Evolutionary conservation across 1,140 invertebrate species (phyloP).

Genomic region (Hesperophylax magnus): DNA sequence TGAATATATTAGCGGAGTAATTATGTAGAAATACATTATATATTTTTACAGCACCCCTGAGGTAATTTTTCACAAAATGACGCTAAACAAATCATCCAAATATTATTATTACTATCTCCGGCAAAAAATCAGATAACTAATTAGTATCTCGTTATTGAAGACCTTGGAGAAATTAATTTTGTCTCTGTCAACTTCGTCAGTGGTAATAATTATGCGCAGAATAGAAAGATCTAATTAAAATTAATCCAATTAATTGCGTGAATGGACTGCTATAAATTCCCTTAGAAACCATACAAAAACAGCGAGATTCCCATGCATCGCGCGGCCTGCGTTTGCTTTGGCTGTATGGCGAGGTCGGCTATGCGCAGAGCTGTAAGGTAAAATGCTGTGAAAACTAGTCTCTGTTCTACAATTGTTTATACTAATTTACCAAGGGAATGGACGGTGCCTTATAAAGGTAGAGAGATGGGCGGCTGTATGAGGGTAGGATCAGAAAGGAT

Average conservation of each 20-base stretch:
- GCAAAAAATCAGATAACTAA: too few relatives aligned
- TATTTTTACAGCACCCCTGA: too few relatives aligned
- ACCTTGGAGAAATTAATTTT: too few relatives aligned
- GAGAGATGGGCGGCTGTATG: constrained; percentile 31
- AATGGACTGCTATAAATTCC: background rate
- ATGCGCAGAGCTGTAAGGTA: constrained; percentile 4
- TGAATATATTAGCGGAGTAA: too few relatives aligned
- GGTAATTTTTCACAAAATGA: too few relatives aligned
- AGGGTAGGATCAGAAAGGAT: constrained; percentile 2
- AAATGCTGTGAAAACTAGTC: constrained; percentile 27
- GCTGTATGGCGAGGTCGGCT: constrained; percentile 1
- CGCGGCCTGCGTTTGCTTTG: background rate
- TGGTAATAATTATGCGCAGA: too few relatives aligned
- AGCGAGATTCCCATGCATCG: background rate
- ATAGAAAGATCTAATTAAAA: constrained; percentile 1
- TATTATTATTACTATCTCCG: too few relatives aligned
- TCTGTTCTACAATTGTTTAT: constrained; percentile 34
- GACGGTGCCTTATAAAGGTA: constrained; percentile 28
- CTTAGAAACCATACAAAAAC: background rate
- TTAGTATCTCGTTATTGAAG: too few relatives aligned
- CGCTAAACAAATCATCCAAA: too few relatives aligned
- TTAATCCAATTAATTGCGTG: constrained; percentile 20
- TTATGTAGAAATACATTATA: too few relatives aligned
- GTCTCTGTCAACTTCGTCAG: too few relatives aligned
- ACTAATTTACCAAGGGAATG: constrained; percentile 22